These are phyloP conservation scores for Nebria brevicollis DNA, from an alignment of 2,888 invertebrate species.

Conservation along the genomic window DNA sequence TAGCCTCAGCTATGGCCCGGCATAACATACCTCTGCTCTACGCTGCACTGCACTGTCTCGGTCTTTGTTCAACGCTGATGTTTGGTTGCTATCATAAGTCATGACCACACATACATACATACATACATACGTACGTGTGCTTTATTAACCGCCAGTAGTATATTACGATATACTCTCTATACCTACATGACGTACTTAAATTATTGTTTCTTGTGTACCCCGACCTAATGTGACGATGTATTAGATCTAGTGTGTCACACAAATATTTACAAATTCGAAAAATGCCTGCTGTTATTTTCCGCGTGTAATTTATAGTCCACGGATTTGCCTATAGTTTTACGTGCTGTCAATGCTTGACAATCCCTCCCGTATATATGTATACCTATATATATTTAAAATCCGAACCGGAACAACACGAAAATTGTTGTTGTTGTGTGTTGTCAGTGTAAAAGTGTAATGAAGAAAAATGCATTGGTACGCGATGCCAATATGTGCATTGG, in stretches of 20 bases:
- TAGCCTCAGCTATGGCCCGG: not conserved
- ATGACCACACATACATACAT: not conserved
- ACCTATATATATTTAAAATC: not conserved
- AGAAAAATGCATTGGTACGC: not conserved
- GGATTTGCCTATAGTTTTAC: too few relatives aligned
- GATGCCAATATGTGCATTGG: not conserved
- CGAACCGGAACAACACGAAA: not conserved
- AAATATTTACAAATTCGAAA: too few relatives aligned
- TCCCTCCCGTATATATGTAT: too few relatives aligned
- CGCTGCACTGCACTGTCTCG: not conserved
- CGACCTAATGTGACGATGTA: too few relatives aligned
- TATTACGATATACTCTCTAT: not conserved
- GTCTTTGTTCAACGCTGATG: not conserved
- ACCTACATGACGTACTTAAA: not conserved
- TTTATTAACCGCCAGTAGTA: not conserved
- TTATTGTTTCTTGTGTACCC: not conserved
- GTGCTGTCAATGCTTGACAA: too few relatives aligned
- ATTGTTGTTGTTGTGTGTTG: not conserved
- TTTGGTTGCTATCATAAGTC: not conserved
- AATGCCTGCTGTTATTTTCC: too few relatives aligned
- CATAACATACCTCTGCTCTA: not conserved
- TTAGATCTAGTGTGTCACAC: too few relatives aligned
- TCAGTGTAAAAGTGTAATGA: not conserved
- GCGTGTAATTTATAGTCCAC: too few relatives aligned
- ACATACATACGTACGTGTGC: not conserved